A percentile compares a stretch with the other conserved stretches of the same genome.
These are phyloP conservation scores for Amblyjoppa fuscipennis DNA, from an alignment of 2,888 invertebrate species.

Conservation along the genomic window DNA sequence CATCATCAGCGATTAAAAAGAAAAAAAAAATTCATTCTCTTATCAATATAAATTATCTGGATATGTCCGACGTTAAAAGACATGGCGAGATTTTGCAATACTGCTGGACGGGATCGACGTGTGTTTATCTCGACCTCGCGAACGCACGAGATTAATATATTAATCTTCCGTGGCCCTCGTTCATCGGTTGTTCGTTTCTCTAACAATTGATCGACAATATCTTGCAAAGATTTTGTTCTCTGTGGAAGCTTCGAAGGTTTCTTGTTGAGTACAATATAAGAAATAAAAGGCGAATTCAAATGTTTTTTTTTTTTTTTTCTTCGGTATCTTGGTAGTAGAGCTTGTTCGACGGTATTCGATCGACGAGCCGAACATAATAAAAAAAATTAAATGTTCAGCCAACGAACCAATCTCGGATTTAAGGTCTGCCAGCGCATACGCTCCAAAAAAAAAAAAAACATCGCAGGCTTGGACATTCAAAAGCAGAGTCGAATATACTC, in stretches of 20 bases:
- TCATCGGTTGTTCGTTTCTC: background rate
- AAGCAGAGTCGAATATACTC: conserved; percentile 36
- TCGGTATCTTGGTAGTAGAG: background rate
- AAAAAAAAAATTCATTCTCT: conserved; percentile 3
- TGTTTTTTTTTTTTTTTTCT: too few relatives aligned
- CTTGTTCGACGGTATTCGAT: background rate
- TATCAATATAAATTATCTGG: conserved; percentile 58
- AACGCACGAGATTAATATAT: conserved; percentile 43
- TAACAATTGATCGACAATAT: conserved; percentile 15
- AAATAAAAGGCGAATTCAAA: conserved; percentile 19
- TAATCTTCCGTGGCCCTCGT: conserved; percentile 3
- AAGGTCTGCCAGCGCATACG: background rate
- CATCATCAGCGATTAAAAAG: background rate
- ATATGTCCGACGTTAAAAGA: conserved; percentile 60
- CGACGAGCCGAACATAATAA: background rate
- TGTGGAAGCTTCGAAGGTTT: conserved; percentile 2
- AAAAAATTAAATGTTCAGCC: background rate
- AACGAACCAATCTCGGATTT: background rate
- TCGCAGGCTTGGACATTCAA: conserved; percentile 4
- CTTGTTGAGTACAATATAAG: background rate
- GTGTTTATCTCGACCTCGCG: conserved; percentile 37
- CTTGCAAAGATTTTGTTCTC: conserved; percentile 6
- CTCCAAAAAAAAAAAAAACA: background rate
- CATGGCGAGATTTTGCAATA: conserved; percentile 51
- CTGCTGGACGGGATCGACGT: conserved; percentile 65